A percentile compares a stretch with the other conserved stretches of the same genome.
These are phyloP conservation scores for Gnatocerus cornutus DNA, from an alignment of 2,888 invertebrate species.

Conservation along the genomic window DNA sequence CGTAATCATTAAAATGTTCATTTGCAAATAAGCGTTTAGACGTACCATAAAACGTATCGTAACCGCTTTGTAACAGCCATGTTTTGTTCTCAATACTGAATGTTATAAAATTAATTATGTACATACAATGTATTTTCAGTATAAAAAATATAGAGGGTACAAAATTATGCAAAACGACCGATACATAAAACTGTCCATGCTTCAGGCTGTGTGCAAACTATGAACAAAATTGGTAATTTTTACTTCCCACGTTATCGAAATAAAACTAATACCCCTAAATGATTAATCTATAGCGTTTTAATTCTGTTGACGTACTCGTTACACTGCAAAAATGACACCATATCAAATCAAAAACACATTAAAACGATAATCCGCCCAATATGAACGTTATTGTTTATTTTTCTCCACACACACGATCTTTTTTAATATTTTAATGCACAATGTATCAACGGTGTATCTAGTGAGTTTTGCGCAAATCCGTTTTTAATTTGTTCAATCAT, in stretches of 20 bases:
- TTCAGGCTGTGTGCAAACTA: no score
- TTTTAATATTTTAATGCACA: constrained; percentile 33
- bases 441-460: constrained; percentile 9
- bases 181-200: no score
- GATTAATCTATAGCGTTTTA: neutral
- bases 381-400: constrained; percentile 22
- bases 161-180: no score
- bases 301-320: constrained; percentile 2
- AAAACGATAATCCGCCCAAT: constrained; percentile 24
- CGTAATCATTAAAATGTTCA: no score
- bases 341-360: constrained; percentile 9
- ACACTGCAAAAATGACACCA: constrained; percentile 22
- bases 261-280: constrained; percentile 8
- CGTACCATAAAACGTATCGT: no score
- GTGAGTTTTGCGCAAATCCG: constrained; percentile 25
- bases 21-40: no score
- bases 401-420: constrained; percentile 8
- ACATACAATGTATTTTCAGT: no score
- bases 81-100: no score
- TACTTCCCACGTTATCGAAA: neutral
- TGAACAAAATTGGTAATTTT: neutral
- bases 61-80: no score
- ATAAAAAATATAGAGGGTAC: no score
- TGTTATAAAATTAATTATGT: no score
- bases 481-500: constrained; percentile 40